Evolutionary conservation across 2,797 vertebrate species (phyloP), one percentile per base, ranked within the genome.

Genomic region (Tamandua tetradactyla): DNA sequence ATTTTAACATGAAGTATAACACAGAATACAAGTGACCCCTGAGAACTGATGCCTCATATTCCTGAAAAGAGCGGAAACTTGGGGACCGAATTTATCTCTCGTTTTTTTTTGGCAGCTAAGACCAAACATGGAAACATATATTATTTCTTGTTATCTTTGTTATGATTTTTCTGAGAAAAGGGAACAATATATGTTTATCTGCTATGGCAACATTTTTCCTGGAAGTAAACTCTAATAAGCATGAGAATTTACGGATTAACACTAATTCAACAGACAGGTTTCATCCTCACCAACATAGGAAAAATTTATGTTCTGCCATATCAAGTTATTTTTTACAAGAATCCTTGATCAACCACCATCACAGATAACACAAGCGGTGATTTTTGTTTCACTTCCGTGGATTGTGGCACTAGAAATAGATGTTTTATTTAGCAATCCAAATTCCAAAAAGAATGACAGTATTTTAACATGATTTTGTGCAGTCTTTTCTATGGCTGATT

Each of bases 61-160:
- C 10, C 37, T n/a, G 20, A 32, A 87, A 83, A 90, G n/a, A 42
- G 27, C 22, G 66, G 42, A 47, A 64, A 85, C 25, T 68, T 82
- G 44, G 52, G 35, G 47, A 25, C 75, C 72, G 40, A 82, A 49
- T 62, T 91, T 80, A 47, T 13, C 42, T 89, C 37, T 44, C 55
- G 23, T 80, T 95, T 90, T 95, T 90, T n/a, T 93, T 75, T 68
- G 35, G 20, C 20, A 84, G 79, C n/a, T 49, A 22, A 71, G 27
- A 12, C 20, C 20, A 71, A 75, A 87, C 74, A 74, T 18, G 68
- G 82, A 87, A 93, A 15, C 47, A 64, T 9, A 32, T 55, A 17
- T 87, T 52, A 14, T 44, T 81, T 49, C 20, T 93, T 75, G 2
- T 64, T 85, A 47, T 79, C 61, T 23, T 76, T 30, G 32, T 52